These are phyloP conservation scores for Mongoloraphidia duomilia DNA, from an alignment of 2,888 invertebrate genomes.

Conservation along the genomic window DNA sequence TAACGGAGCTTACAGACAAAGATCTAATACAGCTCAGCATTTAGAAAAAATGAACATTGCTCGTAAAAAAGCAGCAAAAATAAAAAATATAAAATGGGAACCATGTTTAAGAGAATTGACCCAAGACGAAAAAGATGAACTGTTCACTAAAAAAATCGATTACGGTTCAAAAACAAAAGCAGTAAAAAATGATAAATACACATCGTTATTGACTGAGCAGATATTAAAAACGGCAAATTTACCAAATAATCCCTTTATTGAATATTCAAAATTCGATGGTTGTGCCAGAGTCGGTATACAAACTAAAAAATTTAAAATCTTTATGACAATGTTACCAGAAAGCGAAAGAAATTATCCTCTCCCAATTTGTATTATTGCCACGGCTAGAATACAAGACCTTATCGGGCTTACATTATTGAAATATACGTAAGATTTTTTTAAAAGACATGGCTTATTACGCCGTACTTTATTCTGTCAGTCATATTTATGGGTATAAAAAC, in stretches of 20 bases:
- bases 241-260: constrained; percentile 74
- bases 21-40: constrained; percentile 80
- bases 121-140: constrained; percentile 41
- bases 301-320: constrained; percentile 77
- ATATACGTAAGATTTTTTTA: constrained; percentile 37
- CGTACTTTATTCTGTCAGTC: no score
- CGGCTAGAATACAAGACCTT: constrained; percentile 77
- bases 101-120: constrained; percentile 35
- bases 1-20: constrained; percentile 46
- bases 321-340: constrained; percentile 72
- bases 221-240: constrained; percentile 61
- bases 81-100: constrained; percentile 63
- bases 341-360: constrained; percentile 74
- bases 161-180: constrained; percentile 21
- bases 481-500: no score
- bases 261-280: constrained; percentile 86
- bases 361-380: constrained; percentile 63
- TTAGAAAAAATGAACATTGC: constrained; percentile 82
- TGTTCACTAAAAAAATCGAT: constrained; percentile 38
- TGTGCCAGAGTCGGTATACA: constrained; percentile 65
- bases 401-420: constrained; percentile 88
- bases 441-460: not conserved
- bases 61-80: constrained; percentile 61
- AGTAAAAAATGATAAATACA: constrained; percentile 19
- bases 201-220: constrained; percentile 59